Base-by-base conservation (phyloP, 1,140 invertebrate genomes). In the Chironomus striatipennis region DNA sequence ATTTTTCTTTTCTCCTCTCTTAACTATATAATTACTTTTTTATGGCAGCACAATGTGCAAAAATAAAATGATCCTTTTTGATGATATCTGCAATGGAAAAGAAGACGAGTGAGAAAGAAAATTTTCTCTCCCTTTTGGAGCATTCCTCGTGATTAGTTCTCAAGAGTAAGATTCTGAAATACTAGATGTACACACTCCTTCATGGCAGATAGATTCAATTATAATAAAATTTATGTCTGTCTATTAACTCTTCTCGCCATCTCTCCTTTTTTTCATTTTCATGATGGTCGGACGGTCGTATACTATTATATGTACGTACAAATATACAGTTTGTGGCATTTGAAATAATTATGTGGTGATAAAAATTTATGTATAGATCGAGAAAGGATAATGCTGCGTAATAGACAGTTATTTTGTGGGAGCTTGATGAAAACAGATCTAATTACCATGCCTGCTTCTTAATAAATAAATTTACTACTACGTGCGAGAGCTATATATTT, bases 191-290 rank as follows among this genome's bases (percentile, higher is more conserved):
- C 47, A n/a, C n/a, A 12, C 47, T 57, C n/a, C 12, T n/a, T 5
- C 15, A 12, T 57, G 12, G n/a, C 47, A 57, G 12, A 12, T 15
- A 57, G 47, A 57, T 57, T 57, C 47, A 57, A 57, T 57, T 57
- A 57, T 57, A 57, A 57, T 57, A 57, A 57, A 57, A 57, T 57
- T 57, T 57, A 57, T 57, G 47, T 57, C 47, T 57, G 47, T 57
- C 47, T 57, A 57, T 57, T 57, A 57, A 57, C 47, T 57, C 47
- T 57, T 57, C 47, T 57, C 47, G n/a, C 24, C 24, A 34, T 34
- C 24, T 34, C 24, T 34, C 24, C 24, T 34, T 34, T 34, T 34
- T 34, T 34, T 34, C 24, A 34, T 34, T 57, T 57, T 57, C 47
- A 57, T 12, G n/a, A 57, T n/a, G 12, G 47, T 57, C 47, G 12